Evolutionary conservation across 2,797 vertebrate genomes (phyloP).

Genomic region (Moxostoma hubbsi): DNA sequence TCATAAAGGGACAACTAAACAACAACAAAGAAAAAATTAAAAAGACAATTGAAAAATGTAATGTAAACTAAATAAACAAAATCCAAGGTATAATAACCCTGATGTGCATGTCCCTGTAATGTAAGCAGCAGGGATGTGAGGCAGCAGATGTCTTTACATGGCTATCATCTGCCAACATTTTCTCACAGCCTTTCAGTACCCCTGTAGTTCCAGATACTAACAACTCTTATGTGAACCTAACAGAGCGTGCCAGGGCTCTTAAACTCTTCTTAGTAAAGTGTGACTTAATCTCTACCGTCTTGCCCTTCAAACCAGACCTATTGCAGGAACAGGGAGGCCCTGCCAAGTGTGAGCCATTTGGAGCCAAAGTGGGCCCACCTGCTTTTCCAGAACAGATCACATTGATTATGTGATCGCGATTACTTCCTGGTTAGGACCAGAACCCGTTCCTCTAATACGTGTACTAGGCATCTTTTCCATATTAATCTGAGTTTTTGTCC

Average conservation of each 20-base stretch:
- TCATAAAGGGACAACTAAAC: no score
- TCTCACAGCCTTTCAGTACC: not conserved
- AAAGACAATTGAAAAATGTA: no score
- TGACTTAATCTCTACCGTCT: not conserved
- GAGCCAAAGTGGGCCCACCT: not conserved
- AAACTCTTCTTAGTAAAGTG: not conserved
- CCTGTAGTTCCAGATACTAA: not conserved
- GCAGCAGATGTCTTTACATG: not conserved
- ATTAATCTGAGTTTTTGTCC: no score
- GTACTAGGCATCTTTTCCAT: no score
- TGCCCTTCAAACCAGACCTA: not conserved
- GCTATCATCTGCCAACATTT: not conserved
- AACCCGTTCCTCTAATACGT: no score
- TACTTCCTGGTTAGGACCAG: no score
- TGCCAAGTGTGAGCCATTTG: conserved; percentile 27
- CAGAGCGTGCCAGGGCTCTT: not conserved
- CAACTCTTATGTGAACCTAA: conserved; percentile 1
- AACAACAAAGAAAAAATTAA: no score
- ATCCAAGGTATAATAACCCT: no score
- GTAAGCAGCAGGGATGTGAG: not conserved
- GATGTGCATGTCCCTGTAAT: not conserved
- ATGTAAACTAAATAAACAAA: no score
- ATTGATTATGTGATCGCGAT: no score
- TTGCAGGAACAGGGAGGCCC: not conserved
- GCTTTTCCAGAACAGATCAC: not conserved